Evolutionary conservation across 2,797 vertebrate species (phyloP).

Genomic region (Arnoldichthys spilopterus): DNA sequence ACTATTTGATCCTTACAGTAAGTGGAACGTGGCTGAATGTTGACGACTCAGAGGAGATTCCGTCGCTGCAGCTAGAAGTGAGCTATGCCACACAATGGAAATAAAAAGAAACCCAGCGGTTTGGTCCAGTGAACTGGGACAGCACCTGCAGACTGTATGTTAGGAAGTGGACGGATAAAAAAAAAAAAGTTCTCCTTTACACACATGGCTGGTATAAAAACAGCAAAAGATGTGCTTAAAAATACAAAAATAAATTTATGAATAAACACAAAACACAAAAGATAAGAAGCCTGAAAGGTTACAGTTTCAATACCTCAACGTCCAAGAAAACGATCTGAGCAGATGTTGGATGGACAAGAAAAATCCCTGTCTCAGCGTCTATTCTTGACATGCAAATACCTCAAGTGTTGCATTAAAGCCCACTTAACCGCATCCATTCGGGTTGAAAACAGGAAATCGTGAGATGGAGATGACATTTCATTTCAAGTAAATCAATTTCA

Average conservation of each 20-base stretch:
- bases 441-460: constrained; percentile 66
- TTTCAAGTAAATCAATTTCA: constrained; percentile 56
- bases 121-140: constrained; percentile 60
- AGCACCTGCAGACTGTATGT: constrained; percentile 56
- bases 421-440: constrained; percentile 70
- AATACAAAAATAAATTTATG: neutral
- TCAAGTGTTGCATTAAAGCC: constrained; percentile 63
- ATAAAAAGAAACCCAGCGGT: constrained; percentile 54
- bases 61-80: constrained; percentile 44
- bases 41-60: constrained; percentile 51
- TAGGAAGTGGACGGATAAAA: constrained; percentile 32
- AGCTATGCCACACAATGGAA: constrained; percentile 59
- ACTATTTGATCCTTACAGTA: constrained; percentile 47
- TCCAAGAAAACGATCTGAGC: constrained; percentile 54
- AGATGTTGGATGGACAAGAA: constrained; percentile 66
- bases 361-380: constrained; percentile 69
- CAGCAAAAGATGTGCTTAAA: neutral
- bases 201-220: neutral
- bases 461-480: constrained; percentile 61
- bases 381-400: constrained; percentile 72
- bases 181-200: neutral
- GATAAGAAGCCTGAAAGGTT: neutral
- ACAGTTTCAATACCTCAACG: constrained; percentile 2
- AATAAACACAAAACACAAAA: neutral
- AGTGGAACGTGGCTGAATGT: constrained; percentile 55